A percentile compares a stretch with the other conserved stretches of the same genome.
Conservation (phyloP, 2,888 invertebrate species). For the Phyto melanocephala region DNA sequence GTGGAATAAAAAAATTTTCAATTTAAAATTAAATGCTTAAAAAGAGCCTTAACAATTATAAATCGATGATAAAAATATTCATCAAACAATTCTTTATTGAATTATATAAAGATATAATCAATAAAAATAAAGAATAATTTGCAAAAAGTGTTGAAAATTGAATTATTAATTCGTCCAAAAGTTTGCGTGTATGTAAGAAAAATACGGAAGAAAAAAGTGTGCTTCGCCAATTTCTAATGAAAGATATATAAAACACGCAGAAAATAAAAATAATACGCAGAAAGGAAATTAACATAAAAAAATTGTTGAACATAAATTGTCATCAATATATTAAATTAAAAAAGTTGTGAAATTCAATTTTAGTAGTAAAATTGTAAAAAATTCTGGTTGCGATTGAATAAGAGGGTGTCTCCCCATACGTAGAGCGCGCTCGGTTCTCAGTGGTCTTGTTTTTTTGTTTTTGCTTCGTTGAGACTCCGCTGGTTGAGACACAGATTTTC, state of each 20-base stretch:
- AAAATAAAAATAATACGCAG: slow-evolving; percentile 47
- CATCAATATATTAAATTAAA: not conserved
- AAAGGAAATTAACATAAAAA: slow-evolving; percentile 6
- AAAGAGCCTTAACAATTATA: slow-evolving; percentile 16
- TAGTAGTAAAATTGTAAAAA: slow-evolving; percentile 36
- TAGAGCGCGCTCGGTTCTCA: slow-evolving; percentile 58
- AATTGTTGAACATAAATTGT: not conserved
- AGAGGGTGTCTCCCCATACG: slow-evolving; percentile 64
- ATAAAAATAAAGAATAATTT: not conserved
- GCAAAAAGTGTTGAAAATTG: slow-evolving; percentile 42
- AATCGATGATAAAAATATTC: slow-evolving; percentile 43
- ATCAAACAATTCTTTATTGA: slow-evolving; percentile 23
- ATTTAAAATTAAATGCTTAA: slow-evolving; percentile 55
- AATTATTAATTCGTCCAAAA: not conserved
- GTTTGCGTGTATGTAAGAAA: slow-evolving; percentile 54
- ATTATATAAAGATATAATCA: slow-evolving; percentile 14
- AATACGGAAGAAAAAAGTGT: slow-evolving; percentile 65
- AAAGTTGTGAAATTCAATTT: slow-evolving; percentile 59
- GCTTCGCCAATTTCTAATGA: slow-evolving; percentile 56
- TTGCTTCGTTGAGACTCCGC: slow-evolving; percentile 66
- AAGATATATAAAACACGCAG: slow-evolving; percentile 49
- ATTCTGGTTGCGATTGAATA: slow-evolving; percentile 61
- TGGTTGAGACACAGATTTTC: slow-evolving; percentile 61
- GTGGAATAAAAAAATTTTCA: slow-evolving; percentile 66
- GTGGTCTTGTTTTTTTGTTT: slow-evolving; percentile 54